Evolutionary conservation across 2,113 vertebrate species (phyloP).

Genomic region (Aythya baeri): DNA sequence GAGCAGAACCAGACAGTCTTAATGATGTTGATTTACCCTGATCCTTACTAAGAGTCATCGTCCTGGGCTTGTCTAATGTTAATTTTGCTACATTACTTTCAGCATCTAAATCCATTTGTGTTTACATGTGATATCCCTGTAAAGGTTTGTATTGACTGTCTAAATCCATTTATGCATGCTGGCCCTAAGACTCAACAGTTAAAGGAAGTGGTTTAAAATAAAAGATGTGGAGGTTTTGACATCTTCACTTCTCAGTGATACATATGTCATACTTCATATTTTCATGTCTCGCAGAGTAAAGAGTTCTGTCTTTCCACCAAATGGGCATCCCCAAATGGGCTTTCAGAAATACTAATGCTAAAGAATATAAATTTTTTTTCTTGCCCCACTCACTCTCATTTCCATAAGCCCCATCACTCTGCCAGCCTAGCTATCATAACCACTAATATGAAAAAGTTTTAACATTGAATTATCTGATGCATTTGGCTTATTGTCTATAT

Average conservation of each 20-base stretch:
- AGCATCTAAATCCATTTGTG: background rate
- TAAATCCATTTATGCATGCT: background rate
- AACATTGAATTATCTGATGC: background rate
- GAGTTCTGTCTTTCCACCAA: background rate
- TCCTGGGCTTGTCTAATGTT: background rate
- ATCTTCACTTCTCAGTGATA: background rate
- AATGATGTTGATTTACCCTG: background rate
- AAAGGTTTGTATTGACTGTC: background rate
- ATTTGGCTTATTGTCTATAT: background rate
- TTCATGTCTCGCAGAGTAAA: background rate
- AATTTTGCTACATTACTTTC: background rate
- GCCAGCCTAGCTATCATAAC: background rate
- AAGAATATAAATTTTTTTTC: slow-evolving; percentile 27
- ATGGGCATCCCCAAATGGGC: background rate
- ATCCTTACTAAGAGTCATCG: background rate
- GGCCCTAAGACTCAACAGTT: background rate
- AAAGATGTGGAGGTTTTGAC: background rate
- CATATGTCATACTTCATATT: background rate
- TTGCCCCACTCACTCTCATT: background rate
- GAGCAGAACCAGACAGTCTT: background rate
- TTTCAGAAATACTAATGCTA: background rate
- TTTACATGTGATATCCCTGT: background rate
- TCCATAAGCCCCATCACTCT: background rate
- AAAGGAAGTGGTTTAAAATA: background rate
- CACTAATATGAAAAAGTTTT: background rate